Evolutionary conservation across 2,797 vertebrate genomes (phyloP).

Genomic region (Peromyscus melanophrys): DNA sequence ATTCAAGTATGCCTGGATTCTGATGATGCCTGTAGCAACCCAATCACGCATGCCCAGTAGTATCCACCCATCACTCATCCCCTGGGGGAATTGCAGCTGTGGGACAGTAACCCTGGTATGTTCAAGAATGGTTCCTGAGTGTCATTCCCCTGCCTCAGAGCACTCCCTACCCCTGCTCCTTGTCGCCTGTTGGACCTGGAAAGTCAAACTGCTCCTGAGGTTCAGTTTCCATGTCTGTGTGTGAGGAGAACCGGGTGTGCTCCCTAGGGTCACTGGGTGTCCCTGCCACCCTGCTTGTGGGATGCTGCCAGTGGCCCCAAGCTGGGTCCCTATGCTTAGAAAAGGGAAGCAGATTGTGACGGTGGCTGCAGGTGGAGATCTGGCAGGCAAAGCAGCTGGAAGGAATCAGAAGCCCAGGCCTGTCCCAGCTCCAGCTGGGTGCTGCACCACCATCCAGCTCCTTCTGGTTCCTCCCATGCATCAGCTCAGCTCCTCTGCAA

Average conservation of each 20-base stretch:
- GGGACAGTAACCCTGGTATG: too few relatives aligned
- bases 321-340: fast-evolving
- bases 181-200: background rate
- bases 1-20: background rate
- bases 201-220: background rate
- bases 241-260: background rate
- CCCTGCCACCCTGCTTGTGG: background rate
- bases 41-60: background rate
- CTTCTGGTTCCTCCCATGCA: background rate
- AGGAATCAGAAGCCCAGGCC: background rate
- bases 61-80: background rate
- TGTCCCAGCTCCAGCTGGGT: background rate
- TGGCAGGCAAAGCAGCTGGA: background rate
- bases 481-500: background rate
- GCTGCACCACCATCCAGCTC: too few relatives aligned
- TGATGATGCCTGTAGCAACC: background rate
- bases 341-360: background rate
- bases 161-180: background rate
- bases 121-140: background rate
- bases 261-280: background rate
- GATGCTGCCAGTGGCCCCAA: fast-evolving
- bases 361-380: fast-evolving
- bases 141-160: background rate
- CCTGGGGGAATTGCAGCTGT: background rate
- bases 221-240: background rate